Conservation (phyloP, 2,888 invertebrate genomes). For the Caenorhabditis wallacei region DNA sequence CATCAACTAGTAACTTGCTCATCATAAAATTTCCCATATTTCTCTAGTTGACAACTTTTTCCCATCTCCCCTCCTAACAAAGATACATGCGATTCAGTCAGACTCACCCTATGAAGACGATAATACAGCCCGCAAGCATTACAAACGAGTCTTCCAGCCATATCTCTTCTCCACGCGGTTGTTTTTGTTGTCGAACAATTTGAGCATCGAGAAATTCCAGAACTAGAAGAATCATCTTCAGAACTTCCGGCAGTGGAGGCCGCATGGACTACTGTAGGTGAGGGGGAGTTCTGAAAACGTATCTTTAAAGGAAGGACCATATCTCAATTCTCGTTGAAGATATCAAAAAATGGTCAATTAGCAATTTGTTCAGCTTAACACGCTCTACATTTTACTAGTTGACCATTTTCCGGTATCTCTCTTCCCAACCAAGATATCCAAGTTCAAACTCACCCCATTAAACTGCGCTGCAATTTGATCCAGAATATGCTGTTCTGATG, state of each 20-base stretch:
- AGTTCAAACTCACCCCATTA: constrained; percentile 26
- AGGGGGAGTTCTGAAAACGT: constrained; percentile 31
- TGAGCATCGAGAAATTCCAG: constrained; percentile 77
- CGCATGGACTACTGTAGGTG: constrained; percentile 21
- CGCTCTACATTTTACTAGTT: no score
- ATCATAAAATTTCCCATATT: no score
- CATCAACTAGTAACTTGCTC: no score
- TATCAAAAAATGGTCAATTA: no score
- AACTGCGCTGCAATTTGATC: constrained; percentile 41
- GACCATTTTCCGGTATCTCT: no score
- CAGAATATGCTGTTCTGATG: constrained; percentile 16
- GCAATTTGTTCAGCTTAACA: no score
- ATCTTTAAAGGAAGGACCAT: not conserved
- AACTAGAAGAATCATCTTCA: constrained; percentile 62
- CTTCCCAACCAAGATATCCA: no score
- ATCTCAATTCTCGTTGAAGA: no score
- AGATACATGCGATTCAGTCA: no score
- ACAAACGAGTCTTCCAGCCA: constrained; percentile 81
- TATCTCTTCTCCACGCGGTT: constrained; percentile 82
- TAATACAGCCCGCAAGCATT: constrained; percentile 83
- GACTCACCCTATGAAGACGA: constrained; percentile 81
- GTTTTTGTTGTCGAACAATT: constrained; percentile 82
- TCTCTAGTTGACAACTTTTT: no score
- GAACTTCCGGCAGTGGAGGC: constrained; percentile 2
- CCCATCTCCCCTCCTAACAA: no score